Evolutionary conservation across 2,888 invertebrate genomes (phyloP).

Genomic region (Patella pellucida): DNA sequence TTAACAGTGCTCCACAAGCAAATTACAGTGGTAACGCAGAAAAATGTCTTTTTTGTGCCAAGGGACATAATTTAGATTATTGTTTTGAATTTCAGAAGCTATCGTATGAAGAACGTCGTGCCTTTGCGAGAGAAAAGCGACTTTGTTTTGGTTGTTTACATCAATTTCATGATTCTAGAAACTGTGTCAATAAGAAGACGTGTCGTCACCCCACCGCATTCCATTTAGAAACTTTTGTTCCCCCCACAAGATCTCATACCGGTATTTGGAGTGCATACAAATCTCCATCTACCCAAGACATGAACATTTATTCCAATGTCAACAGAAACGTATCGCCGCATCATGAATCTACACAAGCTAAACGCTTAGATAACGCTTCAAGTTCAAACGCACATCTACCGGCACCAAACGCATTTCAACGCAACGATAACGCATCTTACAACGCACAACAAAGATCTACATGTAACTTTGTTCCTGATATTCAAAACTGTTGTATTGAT

Average conservation of each 20-base stretch:
- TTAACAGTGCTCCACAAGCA: too few relatives aligned
- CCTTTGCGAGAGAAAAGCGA: neutral
- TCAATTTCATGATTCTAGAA: neutral
- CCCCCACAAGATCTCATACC: neutral
- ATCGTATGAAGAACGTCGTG: neutral
- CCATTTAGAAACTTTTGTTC: neutral
- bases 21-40: too few relatives aligned
- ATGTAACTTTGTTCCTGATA: too few relatives aligned
- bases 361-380: too few relatives aligned
- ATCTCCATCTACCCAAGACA: neutral
- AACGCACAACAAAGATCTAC: too few relatives aligned
- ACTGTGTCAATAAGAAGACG: neutral
- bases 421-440: too few relatives aligned
- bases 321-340: neutral
- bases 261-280: neutral
- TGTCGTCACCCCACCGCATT: slow-evolving; percentile 8
- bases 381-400: too few relatives aligned
- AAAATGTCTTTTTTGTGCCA: neutral
- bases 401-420: too few relatives aligned
- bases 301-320: neutral
- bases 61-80: neutral
- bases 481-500: too few relatives aligned
- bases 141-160: slow-evolving; percentile 6
- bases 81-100: slow-evolving; percentile 7
- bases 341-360: too few relatives aligned